Percentiles rank a stretch among this genome's conserved stretches.
These are phyloP conservation scores for Probaryconus sp. DNA, from an alignment of 1,140 invertebrate species.

Conservation along the genomic window DNA sequence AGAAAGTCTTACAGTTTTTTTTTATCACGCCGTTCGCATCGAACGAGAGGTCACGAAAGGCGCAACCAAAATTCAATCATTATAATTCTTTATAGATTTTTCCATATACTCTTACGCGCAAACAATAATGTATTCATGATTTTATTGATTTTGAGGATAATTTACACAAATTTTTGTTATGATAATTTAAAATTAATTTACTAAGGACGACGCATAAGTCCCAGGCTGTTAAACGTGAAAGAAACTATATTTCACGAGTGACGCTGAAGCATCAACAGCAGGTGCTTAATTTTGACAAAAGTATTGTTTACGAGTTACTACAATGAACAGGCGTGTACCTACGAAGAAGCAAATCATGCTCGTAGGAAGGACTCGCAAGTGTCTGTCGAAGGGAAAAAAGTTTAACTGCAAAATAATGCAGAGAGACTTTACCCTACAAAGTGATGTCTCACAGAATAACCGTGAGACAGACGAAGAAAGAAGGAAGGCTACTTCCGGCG, in stretches of 20 bases:
- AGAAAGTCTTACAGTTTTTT: slow-evolving; percentile 49
- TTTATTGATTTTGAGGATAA: too few relatives aligned
- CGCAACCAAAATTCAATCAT: too few relatives aligned
- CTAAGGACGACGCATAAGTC: too few relatives aligned
- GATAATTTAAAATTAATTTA: too few relatives aligned
- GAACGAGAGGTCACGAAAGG: slow-evolving; percentile 40
- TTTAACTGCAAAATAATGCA: slow-evolving; percentile 70
- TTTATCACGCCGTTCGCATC: slow-evolving; percentile 51
- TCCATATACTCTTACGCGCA: too few relatives aligned
- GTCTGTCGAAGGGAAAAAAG: slow-evolving; percentile 57
- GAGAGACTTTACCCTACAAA: slow-evolving; percentile 48
- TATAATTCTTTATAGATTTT: too few relatives aligned
- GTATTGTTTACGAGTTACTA: slow-evolving; percentile 15
- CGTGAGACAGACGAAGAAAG: slow-evolving; percentile 51
- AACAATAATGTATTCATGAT: too few relatives aligned
- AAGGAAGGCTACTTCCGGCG: slow-evolving; percentile 73
- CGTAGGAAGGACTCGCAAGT: slow-evolving; percentile 30
- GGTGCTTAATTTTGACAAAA: slow-evolving; percentile 18
- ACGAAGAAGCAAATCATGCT: slow-evolving; percentile 68
- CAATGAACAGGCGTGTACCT: slow-evolving; percentile 28
- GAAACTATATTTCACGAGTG: background rate
- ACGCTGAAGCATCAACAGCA: slow-evolving; percentile 1
- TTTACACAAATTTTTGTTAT: too few relatives aligned
- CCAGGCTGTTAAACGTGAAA: background rate
- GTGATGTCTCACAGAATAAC: slow-evolving; percentile 37